Percentiles rank a stretch among this genome's conserved stretches.
Conservation (phyloP, 2,797 vertebrate species). For the Hemibagrus guttatus region DNA sequence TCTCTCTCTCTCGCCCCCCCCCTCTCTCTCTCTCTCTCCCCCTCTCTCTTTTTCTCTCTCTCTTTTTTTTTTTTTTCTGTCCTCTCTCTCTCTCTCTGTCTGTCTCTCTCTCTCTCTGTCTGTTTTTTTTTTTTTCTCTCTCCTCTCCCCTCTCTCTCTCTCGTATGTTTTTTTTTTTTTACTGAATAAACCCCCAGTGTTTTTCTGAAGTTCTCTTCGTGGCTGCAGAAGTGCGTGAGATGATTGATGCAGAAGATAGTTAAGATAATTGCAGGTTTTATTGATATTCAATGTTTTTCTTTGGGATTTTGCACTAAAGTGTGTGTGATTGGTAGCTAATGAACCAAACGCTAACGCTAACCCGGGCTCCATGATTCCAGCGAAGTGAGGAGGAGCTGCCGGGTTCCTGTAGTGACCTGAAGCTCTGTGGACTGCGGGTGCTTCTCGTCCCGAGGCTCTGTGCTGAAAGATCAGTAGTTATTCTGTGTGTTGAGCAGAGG, state of each 20-base stretch:
- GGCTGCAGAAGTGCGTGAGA: neutral
- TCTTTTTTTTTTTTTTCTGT: neutral
- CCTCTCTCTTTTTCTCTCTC: neutral
- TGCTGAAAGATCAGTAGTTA: neutral
- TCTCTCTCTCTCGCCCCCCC: too few species aligned
- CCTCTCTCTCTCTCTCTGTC: too few species aligned
- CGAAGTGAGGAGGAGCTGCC: neutral
- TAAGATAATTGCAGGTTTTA: conserved; percentile 2
- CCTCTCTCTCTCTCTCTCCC: neutral
- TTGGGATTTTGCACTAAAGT: neutral
- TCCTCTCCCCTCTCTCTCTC: too few species aligned
- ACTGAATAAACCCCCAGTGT: neutral
- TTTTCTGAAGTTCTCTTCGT: neutral
- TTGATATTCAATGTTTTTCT: neutral
- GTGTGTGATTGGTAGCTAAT: neutral
- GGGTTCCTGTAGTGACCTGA: neutral
- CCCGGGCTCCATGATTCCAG: neutral
- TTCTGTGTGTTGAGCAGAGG: neutral
- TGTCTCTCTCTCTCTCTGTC: too few species aligned
- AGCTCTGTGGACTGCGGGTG: neutral
- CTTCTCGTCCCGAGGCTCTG: neutral
- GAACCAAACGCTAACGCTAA: neutral
- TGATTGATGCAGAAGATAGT: neutral
- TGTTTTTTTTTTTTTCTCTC: too few species aligned
- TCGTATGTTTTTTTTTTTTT: neutral